Evolutionary conservation across 2,888 invertebrate genomes (phyloP).

Genomic region (Barypeithes pellucidus): DNA sequence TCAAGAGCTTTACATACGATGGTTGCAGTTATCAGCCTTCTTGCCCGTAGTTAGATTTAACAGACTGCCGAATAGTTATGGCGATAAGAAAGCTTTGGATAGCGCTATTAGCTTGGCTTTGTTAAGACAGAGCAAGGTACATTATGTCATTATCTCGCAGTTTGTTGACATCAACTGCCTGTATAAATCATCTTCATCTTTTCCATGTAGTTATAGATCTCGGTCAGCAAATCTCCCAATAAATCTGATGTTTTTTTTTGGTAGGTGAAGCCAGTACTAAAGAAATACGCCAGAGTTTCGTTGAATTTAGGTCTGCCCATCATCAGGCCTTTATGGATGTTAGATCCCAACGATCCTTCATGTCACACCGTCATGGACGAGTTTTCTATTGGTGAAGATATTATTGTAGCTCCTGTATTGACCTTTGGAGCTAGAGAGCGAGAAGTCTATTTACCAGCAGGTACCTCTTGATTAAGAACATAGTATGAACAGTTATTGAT

Average conservation of each 20-base stretch:
- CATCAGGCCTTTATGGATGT: constrained; percentile 92
- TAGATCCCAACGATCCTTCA: constrained; percentile 85
- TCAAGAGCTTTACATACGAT: constrained; percentile 89
- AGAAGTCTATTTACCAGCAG: constrained; percentile 74
- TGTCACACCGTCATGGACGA: constrained; percentile 87
- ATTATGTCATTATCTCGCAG: too few relatives aligned
- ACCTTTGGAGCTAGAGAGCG: constrained; percentile 79
- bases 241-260: too few relatives aligned
- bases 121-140: constrained; percentile 83
- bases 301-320: constrained; percentile 88
- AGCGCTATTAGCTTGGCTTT: constrained; percentile 84
- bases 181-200: too few relatives aligned
- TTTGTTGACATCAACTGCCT: too few relatives aligned
- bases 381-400: constrained; percentile 91
- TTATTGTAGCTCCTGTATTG: constrained; percentile 92
- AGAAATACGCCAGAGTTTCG: constrained; percentile 85
- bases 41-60: constrained; percentile 94
- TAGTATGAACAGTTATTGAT: too few relatives aligned
- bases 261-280: constrained; percentile 82
- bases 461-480: too few relatives aligned
- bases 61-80: constrained; percentile 91
- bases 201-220: too few relatives aligned
- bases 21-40: constrained; percentile 93
- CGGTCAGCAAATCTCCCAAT: too few relatives aligned
- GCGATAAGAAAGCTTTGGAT: constrained; percentile 82